These are phyloP conservation scores for Lithobates sylvaticus DNA, from an alignment of 2,797 vertebrate species.

Conservation along the genomic window DNA sequence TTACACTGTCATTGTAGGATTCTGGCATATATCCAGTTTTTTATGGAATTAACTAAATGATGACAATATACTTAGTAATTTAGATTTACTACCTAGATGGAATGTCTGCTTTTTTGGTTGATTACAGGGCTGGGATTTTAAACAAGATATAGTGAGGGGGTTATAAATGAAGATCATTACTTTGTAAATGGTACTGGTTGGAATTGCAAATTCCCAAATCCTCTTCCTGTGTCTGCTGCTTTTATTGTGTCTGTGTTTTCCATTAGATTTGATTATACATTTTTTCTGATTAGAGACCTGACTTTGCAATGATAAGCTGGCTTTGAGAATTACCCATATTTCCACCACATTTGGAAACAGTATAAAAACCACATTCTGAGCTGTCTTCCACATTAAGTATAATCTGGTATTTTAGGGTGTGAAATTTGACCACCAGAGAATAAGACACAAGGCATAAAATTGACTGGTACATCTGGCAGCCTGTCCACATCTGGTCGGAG, in stretches of 20 bases:
- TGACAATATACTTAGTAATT: background rate
- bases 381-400: constrained; percentile 30
- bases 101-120: background rate
- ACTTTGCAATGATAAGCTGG: background rate
- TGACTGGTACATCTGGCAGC: constrained; percentile 47
- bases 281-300: background rate
- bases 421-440: constrained; percentile 31
- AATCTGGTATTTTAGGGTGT: constrained; percentile 27
- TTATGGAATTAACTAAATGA: background rate
- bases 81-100: background rate
- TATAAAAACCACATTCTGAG: constrained; percentile 4
- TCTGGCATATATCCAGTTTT: too few species aligned
- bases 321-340: background rate
- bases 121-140: background rate
- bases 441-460: constrained; percentile 19
- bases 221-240: background rate
- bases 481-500: constrained; percentile 40
- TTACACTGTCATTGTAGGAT: too few species aligned
- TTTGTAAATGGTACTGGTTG: background rate
- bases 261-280: background rate
- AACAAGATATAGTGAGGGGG: background rate
- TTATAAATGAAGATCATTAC: background rate
- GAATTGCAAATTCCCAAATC: background rate
- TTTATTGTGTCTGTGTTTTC: background rate
- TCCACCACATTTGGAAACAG: constrained; percentile 4